phyloP scores from a whole-genome alignment of 1,140 invertebrate genomes.

The Drosophila funebris region DNA sequence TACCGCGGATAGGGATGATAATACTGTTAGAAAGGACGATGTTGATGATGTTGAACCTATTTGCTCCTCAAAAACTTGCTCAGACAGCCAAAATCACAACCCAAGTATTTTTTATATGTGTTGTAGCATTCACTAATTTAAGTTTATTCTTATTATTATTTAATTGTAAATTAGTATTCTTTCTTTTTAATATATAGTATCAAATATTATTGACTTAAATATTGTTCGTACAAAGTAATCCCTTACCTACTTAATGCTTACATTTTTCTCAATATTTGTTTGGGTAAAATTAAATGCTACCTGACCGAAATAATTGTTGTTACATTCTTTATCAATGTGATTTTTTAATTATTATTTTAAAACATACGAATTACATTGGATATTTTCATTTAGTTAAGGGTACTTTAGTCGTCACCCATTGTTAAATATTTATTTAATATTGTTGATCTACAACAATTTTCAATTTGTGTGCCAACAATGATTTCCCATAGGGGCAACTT shows the following conservation, averaged over 20 bases:
- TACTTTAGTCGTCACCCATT: too few species aligned
- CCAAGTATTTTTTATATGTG: slow-evolving; percentile 61
- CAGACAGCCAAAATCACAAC: slow-evolving; percentile 44
- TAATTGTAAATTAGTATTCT: slow-evolving; percentile 32
- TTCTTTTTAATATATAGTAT: slow-evolving; percentile 23
- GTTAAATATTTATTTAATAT: background rate
- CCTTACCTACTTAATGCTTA: background rate
- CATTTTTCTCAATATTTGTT: background rate
- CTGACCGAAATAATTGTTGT: background rate
- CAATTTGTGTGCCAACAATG: background rate
- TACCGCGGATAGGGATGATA: slow-evolving; percentile 12
- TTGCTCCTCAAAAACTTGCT: slow-evolving; percentile 34
- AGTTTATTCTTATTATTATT: slow-evolving; percentile 46
- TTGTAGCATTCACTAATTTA: slow-evolving; percentile 73
- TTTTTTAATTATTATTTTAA: background rate
- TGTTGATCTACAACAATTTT: background rate
- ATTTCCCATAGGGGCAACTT: background rate
- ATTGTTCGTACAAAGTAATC: slow-evolving; percentile 16
- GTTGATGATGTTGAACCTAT: slow-evolving; percentile 57
- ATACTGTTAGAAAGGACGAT: slow-evolving; percentile 48
- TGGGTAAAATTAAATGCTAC: background rate
- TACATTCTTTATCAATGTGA: background rate
- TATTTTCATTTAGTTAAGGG: background rate
- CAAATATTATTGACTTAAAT: slow-evolving; percentile 13
- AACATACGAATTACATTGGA: background rate